phyloP scores from a whole-genome alignment of 2,888 invertebrate species.

The Hypercompe scribonia region DNA sequence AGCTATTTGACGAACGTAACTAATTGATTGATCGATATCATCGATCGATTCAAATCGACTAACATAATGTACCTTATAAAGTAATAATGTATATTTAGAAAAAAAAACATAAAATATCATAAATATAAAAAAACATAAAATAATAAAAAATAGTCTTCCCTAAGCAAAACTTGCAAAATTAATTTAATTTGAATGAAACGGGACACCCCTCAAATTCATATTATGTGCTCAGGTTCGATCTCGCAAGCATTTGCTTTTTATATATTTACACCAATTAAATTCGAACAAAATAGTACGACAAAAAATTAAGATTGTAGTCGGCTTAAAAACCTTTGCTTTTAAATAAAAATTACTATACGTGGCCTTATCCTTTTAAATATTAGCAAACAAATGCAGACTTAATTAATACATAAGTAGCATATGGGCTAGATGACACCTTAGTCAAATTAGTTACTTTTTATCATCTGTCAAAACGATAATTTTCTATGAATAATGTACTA shows the following conservation, averaged over 20 bases:
- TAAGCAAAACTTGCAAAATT: background rate
- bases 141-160: background rate
- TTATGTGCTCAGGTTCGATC: background rate
- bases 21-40: too few relatives aligned
- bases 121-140: too few relatives aligned
- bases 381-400: background rate
- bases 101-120: background rate
- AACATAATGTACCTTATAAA: too few relatives aligned
- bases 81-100: background rate
- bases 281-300: background rate
- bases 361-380: background rate
- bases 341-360: background rate
- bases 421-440: too few relatives aligned
- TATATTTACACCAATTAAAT: background rate
- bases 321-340: constrained; percentile 13
- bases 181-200: background rate
- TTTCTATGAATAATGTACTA: too few relatives aligned
- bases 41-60: too few relatives aligned
- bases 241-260: too few relatives aligned
- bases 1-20: background rate
- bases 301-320: background rate
- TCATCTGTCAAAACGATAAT: too few relatives aligned
- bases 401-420: background rate
- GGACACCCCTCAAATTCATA: background rate
- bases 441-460: too few relatives aligned